Evolutionary conservation across 2,797 vertebrate species (phyloP).

Genomic region (Eulemur coronatus): DNA sequence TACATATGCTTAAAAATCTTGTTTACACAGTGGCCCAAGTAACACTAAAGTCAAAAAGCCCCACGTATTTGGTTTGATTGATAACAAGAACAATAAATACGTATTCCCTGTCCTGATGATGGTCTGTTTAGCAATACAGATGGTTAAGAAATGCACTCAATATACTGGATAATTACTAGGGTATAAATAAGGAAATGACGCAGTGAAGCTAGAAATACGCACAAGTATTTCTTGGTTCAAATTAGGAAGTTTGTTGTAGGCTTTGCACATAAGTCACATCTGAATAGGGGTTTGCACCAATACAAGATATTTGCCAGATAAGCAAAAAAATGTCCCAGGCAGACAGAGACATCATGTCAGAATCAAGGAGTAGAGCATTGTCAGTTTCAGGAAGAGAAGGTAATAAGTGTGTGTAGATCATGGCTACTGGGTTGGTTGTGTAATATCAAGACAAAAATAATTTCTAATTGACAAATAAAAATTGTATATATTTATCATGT

Average conservation of each 20-base stretch:
- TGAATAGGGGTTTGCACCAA: neutral
- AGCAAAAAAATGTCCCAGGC: neutral
- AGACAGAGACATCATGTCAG: neutral
- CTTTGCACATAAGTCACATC: neutral
- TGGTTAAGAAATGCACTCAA: neutral
- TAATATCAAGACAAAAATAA: neutral
- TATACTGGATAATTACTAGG: neutral
- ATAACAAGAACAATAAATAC: neutral
- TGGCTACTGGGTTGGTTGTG: neutral
- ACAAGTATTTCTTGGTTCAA: neutral
- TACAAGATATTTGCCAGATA: neutral
- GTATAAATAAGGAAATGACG: neutral
- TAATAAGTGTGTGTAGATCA: neutral
- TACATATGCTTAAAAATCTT: neutral
- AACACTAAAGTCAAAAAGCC: neutral
- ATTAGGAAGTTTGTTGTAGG: neutral
- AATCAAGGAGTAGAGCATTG: neutral
- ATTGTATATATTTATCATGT: neutral
- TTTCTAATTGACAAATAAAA: neutral
- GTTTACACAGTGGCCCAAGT: neutral
- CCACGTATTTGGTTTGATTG: neutral
- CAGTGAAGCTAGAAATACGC: neutral
- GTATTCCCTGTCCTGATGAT: neutral
- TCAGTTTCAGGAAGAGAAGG: neutral
- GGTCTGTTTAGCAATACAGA: neutral